Base-by-base conservation (phyloP, 2,113 vertebrate genomes). In the Melanocharis versteri region DNA sequence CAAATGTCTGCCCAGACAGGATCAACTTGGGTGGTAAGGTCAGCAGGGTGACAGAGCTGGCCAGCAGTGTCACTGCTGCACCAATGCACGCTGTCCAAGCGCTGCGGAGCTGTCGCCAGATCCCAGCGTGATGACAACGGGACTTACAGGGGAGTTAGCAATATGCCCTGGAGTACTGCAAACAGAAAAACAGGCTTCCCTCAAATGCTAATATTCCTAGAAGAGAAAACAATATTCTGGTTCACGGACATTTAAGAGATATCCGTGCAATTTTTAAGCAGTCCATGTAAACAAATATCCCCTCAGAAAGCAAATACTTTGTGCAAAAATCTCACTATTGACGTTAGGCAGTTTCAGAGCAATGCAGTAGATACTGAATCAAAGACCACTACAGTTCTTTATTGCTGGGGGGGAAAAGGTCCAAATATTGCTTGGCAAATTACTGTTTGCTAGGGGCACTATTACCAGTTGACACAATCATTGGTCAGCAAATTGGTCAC, bases 401-500 rank as follows among this genome's bases (percentile, higher is more conserved):
- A 96, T 97, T 95, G 96, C 97, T 95, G 86, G 33, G 73, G 88
- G 90, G 68, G 27, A 6, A 37, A 95, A 90, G 93, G 94, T 97
- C 95, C 93, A 84, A 98, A 97, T 97, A 97, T 97, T 97, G 96
- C 96, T 97, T 97, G 96, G 95, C 95, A 98, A 98, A 98, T 98
- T 97, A 92, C 97, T 95, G 89, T 97, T 97, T 96, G 97, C 97
- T 97, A 78, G 96, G 95, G 97, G 97, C 97, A 57, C 95, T 97
- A 89, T 97, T 98, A 96, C 96, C 95, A 92, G 96, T 94, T 98
- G 97, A 98, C 97, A 98, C 97, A 96, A 96, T 96, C 97, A 96
- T 96, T 98, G 98, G 97, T 98, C 97, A 97, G 97, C 97, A 98
- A 98, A 98, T 98, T 97, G 97, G 98, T 97, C 96, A 91, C 97